Percentiles rank a stretch among this genome's conserved stretches.
Conservation (phyloP, 2,888 invertebrate species). For the Chorisops tibialis region DNA sequence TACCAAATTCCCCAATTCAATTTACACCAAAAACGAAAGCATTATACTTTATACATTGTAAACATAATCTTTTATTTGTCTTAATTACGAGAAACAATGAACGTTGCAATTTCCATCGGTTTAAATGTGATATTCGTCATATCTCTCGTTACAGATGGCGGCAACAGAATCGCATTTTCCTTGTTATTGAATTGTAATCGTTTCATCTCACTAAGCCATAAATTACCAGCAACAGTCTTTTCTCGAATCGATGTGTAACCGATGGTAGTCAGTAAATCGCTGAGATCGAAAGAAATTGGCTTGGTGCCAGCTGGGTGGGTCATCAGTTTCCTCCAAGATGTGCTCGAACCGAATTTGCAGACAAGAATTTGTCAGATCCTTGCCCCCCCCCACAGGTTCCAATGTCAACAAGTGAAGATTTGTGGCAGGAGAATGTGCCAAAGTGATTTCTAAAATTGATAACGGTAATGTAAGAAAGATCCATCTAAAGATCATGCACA, state of each 20-base stretch:
- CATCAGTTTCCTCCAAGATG: constrained; percentile 64
- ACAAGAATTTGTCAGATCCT: constrained; percentile 43
- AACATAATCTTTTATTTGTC: no score
- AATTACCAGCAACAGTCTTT: constrained; percentile 68
- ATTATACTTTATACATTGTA: no score
- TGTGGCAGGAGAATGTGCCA: constrained; percentile 57
- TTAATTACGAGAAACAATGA: constrained; percentile 31
- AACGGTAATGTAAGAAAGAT: no score
- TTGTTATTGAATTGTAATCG: constrained; percentile 49
- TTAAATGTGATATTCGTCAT: constrained; percentile 53
- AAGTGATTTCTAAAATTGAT: constrained; percentile 44
- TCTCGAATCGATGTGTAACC: constrained; percentile 55
- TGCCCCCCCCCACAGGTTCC: constrained; percentile 72
- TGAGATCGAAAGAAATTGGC: constrained; percentile 44
- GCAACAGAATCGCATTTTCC: not conserved
- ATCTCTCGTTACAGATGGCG: not conserved
- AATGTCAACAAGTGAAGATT: constrained; percentile 75
- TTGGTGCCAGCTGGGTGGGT: constrained; percentile 45
- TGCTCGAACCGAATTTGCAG: constrained; percentile 77
- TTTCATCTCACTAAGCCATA: constrained; percentile 57
- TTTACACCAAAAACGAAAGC: no score
- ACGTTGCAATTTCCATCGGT: constrained; percentile 66
- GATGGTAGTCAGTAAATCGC: constrained; percentile 54
- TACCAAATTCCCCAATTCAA: no score
- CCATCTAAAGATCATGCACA: no score